phyloP scores from a whole-genome alignment of 2,888 invertebrate species.

The Serrognathus titanus region DNA sequence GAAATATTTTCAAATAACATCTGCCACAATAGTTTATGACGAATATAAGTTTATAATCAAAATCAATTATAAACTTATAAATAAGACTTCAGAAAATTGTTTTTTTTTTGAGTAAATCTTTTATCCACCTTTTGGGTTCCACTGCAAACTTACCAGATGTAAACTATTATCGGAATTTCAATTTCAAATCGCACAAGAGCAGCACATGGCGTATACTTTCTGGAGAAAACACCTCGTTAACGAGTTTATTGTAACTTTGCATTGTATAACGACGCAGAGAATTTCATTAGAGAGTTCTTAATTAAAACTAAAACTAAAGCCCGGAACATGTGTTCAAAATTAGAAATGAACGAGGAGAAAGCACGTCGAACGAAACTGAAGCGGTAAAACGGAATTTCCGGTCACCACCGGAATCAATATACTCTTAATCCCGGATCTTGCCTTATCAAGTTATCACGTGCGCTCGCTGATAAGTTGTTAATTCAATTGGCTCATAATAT shows the following conservation, averaged over 20 bases:
- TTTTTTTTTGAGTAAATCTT: no score
- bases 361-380: constrained; percentile 20
- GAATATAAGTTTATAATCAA: no score
- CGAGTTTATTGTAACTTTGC: constrained; percentile 1
- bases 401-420: constrained; percentile 21
- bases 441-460: constrained; percentile 23
- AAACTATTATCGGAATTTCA: no score
- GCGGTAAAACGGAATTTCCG: constrained; percentile 21
- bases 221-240: background rate
- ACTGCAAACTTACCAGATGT: no score
- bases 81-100: no score
- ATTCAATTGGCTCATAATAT: constrained; percentile 19
- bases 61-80: no score
- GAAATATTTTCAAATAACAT: no score
- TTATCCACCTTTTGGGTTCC: no score
- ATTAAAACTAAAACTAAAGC: constrained; percentile 17
- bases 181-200: no score
- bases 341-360: constrained; percentile 19
- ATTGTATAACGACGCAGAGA: background rate
- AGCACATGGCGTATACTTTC: no score
- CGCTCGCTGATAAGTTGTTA: constrained; percentile 18
- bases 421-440: constrained; percentile 22
- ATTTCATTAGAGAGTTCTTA: constrained; percentile 1
- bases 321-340: constrained; percentile 21
- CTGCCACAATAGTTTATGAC: no score